Evolutionary conservation across 1,140 invertebrate species (phyloP).

Genomic region (Hyles euphorbiae): DNA sequence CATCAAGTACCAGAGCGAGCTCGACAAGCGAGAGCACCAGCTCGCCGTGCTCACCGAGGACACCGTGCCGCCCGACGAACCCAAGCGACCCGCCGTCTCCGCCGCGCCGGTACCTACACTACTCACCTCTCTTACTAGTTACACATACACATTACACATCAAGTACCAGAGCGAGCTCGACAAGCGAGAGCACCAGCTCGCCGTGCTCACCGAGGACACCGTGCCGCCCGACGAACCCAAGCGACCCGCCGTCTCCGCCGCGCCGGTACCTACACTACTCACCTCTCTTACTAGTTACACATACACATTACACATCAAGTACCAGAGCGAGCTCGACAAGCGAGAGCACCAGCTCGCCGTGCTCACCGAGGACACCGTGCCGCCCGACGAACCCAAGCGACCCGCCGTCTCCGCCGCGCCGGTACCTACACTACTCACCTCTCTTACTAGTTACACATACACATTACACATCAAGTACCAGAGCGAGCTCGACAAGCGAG

Average conservation of each 20-base stretch:
- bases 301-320: conserved; percentile 48
- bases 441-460: too few relatives aligned
- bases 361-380: conserved; percentile 86
- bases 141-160: too few relatives aligned
- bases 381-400: conserved; percentile 12
- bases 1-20: conserved; percentile 88
- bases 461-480: too few relatives aligned
- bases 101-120: not conserved
- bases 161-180: conserved; percentile 93
- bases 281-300: too few relatives aligned
- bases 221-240: conserved; percentile 29
- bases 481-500: too few relatives aligned
- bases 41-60: conserved; percentile 93
- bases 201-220: conserved; percentile 91
- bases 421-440: not conserved
- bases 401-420: not conserved
- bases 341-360: conserved; percentile 92
- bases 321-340: conserved; percentile 95
- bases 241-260: not conserved
- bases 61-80: conserved; percentile 52
- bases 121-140: too few relatives aligned
- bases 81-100: not conserved
- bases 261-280: not conserved
- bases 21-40: conserved; percentile 94
- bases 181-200: conserved; percentile 92